Base-by-base conservation (phyloP, 2,113 vertebrate genomes). In the Oryzias javanicus region DNA sequence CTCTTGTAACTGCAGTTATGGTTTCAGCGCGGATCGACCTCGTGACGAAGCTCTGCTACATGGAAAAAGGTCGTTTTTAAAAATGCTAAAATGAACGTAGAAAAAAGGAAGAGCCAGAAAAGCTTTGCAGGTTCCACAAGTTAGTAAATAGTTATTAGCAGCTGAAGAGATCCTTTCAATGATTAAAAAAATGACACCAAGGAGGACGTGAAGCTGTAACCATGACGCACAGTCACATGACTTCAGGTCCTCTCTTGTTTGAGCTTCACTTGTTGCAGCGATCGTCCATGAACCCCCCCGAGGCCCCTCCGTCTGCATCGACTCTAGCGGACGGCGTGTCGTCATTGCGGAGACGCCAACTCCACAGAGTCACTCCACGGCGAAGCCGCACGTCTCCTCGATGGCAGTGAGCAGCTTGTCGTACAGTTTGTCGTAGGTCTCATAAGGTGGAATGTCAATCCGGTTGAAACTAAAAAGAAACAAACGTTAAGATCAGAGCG, bases 391-490 rank as follows among this genome's bases (percentile, higher is more conserved):
- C 2, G 97, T 99, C 88, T 99, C 97, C 89, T 99, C 97, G 47
- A 99, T 98, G 92, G 97, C 97, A 8, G 97, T 99, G 88, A 99
- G 94, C 90, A 99, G 90, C 93, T 99, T 99, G 90, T 99, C 97
- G 61, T 97, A 97, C 12, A 99, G 93, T 90, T 98, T 98, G 75
- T 99, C 97, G 16, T 98, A 98, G 82, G 86, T 93, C 86, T 99
- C 97, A 6, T 99, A 99, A 0, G 95, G 94, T 55, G 97, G 97
- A 94, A 99, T 98, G 95, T 99, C 97, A 49, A 99, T 96, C 83
- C 97, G 92, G 82, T 99, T 99, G 83, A 99, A 99, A 88, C 97
- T 99, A 88, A 16, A 54, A 65, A 4, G 13, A 53, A 47, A 17
- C 4, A 47, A 27, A 14, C 17, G 55, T 69, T 41, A 55, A 44